These are phyloP conservation scores for Drosophila kikkawai DNA, from an alignment of 1,140 invertebrate genomes.

Conservation along the genomic window DNA sequence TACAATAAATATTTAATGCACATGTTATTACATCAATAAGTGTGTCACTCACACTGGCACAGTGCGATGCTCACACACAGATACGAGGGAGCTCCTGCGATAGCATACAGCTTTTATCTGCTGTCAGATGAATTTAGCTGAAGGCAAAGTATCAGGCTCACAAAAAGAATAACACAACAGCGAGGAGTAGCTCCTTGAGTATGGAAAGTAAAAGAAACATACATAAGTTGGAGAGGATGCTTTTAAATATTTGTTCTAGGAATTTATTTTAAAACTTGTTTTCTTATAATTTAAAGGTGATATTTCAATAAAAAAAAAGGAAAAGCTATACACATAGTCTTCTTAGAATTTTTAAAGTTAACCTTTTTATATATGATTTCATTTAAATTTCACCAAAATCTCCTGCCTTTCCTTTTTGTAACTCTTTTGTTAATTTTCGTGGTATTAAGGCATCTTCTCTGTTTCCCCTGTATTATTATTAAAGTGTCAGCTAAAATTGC, in stretches of 20 bases:
- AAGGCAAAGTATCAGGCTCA: constrained; percentile 1
- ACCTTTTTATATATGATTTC: background rate
- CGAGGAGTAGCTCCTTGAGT: background rate
- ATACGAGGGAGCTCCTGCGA: constrained; percentile 16
- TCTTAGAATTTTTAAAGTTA: background rate
- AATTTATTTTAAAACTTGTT: background rate
- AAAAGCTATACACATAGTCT: background rate
- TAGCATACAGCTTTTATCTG: constrained; percentile 69
- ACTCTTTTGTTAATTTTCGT: background rate
- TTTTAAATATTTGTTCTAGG: background rate
- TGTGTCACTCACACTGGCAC: constrained; percentile 67
- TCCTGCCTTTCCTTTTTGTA: background rate
- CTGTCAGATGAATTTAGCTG: constrained; percentile 21
- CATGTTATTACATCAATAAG: constrained; percentile 83
- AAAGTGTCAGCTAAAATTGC: constrained; percentile 69
- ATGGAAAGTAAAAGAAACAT: background rate
- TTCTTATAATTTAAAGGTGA: background rate
- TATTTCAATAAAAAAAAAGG: fast-evolving
- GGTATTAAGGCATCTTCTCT: constrained; percentile 2
- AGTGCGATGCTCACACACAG: constrained; percentile 1
- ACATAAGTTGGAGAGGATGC: background rate
- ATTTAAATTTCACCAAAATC: background rate
- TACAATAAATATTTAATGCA: constrained; percentile 84
- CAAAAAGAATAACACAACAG: constrained; percentile 4
- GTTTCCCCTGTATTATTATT: constrained; percentile 38